phyloP scores from a whole-genome alignment of 2,113 vertebrate genomes.

The Xiphophorus couchianus region DNA sequence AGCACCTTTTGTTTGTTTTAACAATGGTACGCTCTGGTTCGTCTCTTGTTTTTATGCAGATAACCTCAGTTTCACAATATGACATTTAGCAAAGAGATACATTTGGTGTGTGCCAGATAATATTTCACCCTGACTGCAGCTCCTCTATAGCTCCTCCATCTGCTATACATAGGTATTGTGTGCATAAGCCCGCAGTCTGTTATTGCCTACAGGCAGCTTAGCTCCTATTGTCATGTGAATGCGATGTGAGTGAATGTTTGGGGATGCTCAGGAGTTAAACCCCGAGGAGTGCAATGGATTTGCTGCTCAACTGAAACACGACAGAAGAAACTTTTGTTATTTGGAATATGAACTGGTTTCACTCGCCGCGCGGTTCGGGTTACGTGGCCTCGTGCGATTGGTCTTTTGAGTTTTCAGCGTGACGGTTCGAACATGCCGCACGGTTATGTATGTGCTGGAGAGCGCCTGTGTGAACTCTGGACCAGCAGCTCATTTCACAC shows the following conservation, averaged over 20 bases:
- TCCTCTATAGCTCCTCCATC: slow-evolving; percentile 33
- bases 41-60: neutral
- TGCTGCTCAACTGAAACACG: slow-evolving; percentile 35
- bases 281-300: slow-evolving; percentile 52
- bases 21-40: slow-evolving; percentile 17
- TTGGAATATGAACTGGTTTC: slow-evolving; percentile 13
- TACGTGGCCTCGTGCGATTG: slow-evolving; percentile 13
- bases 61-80: neutral
- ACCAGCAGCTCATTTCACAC: slow-evolving; percentile 82
- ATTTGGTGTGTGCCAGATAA: slow-evolving; percentile 18
- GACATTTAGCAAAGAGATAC: slow-evolving; percentile 14
- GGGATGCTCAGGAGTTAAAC: slow-evolving; percentile 56
- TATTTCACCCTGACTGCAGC: slow-evolving; percentile 29
- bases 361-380: slow-evolving; percentile 14
- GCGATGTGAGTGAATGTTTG: slow-evolving; percentile 55
- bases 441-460: slow-evolving; percentile 6
- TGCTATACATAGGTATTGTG: slow-evolving; percentile 66
- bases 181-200: slow-evolving; percentile 46
- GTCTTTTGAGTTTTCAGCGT: slow-evolving; percentile 11
- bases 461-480: slow-evolving; percentile 63
- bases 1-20: neutral
- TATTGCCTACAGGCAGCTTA: slow-evolving; percentile 69
- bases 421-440: slow-evolving; percentile 31
- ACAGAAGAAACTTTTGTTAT: slow-evolving; percentile 28
- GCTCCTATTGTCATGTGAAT: slow-evolving; percentile 62